Conservation (phyloP, 2,797 vertebrate genomes). For the Rhinophrynus dorsalis region DNA sequence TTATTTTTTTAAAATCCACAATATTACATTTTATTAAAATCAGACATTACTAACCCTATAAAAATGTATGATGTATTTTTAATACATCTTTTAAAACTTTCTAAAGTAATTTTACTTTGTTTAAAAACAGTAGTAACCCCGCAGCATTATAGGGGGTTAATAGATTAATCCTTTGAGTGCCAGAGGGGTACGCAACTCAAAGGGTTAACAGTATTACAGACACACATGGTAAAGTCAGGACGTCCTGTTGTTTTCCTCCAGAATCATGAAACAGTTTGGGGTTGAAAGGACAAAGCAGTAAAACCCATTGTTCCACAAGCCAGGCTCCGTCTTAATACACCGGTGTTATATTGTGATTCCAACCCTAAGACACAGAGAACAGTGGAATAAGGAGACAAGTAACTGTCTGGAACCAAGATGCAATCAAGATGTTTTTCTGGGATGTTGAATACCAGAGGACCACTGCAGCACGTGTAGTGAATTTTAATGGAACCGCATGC, state of each 20-base stretch:
- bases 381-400: neutral
- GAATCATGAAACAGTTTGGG: constrained; percentile 3
- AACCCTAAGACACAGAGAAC: neutral
- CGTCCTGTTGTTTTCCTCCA: neutral
- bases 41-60: no score
- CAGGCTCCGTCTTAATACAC: neutral
- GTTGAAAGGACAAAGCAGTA: neutral
- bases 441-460: neutral
- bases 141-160: no score
- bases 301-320: neutral
- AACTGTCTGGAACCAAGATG: neutral
- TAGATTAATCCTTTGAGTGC: no score
- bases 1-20: no score
- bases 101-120: no score
- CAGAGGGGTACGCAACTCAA: no score
- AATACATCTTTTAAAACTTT: no score
- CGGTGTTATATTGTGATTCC: neutral
- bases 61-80: no score
- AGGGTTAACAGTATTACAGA: neutral
- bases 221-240: neutral
- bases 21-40: no score
- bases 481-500: constrained; percentile 1
- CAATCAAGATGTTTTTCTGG: neutral
- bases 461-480: neutral
- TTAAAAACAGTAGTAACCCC: no score